Conservation (phyloP, 1,140 invertebrate genomes). For the Chionoecetes opilio region DNA sequence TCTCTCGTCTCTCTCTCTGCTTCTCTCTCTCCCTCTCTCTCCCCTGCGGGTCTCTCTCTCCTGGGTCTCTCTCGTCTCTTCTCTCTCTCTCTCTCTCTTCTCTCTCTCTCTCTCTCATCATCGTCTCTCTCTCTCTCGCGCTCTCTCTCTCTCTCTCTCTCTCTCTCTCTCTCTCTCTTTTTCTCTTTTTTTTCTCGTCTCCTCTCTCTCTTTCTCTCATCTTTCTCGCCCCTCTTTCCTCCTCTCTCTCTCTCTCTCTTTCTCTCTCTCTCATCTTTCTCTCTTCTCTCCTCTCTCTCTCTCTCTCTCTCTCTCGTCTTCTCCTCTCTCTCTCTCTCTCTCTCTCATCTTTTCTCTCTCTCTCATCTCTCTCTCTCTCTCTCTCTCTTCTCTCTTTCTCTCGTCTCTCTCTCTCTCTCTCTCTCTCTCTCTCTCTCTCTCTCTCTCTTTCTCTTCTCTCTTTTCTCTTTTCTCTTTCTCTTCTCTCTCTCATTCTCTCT, state of each 20-base stretch:
- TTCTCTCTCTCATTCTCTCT: background rate
- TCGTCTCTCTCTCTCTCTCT: background rate
- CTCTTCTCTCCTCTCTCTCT: slow-evolving; percentile 17
- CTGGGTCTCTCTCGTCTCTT: background rate
- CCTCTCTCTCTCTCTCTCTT: too few species aligned
- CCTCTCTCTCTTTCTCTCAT: slow-evolving; percentile 17
- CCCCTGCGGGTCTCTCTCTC: background rate
- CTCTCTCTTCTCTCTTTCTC: background rate
- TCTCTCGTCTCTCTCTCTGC: slow-evolving; percentile 25
- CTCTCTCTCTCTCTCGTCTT: slow-evolving; percentile 19
- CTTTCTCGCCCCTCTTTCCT: background rate
- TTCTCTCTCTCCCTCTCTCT: slow-evolving; percentile 14
- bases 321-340: slow-evolving; percentile 1
- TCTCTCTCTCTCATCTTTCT: too few species aligned
- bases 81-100: slow-evolving; percentile 15
- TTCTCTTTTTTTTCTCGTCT: background rate
- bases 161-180: background rate
- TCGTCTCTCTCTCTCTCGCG: background rate
- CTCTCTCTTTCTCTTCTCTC: slow-evolving; percentile 2
- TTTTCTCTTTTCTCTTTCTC: background rate
- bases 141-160: slow-evolving; percentile 3
- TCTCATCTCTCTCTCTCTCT: slow-evolving; percentile 27
- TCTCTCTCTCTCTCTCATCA: background rate
- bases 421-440: slow-evolving; percentile 25
- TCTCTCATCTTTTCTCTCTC: slow-evolving; percentile 7